A percentile compares a stretch with the other conserved stretches of the same genome.
phyloP scores from a whole-genome alignment of 1,140 invertebrate species.

The Drosophila biarmipes region DNA sequence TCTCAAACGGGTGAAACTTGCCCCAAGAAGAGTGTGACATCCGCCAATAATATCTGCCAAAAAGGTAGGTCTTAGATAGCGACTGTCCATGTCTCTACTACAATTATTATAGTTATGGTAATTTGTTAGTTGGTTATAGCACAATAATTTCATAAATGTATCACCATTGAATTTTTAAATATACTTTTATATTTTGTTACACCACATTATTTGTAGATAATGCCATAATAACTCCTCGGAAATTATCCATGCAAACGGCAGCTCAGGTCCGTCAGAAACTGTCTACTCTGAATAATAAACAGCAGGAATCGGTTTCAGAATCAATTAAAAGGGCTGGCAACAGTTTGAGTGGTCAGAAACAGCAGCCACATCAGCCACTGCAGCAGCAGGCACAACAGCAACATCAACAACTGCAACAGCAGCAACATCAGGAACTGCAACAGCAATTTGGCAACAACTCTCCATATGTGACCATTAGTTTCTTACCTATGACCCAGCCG shows the following conservation, averaged over 20 bases:
- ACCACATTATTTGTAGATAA: neutral
- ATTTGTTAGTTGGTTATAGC: neutral
- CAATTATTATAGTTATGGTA: too few relatives aligned
- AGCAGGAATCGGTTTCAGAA: neutral
- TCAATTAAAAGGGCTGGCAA: neutral
- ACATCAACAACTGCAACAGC: neutral
- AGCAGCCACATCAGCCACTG: neutral
- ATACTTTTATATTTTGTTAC: neutral
- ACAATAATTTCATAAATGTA: too few relatives aligned
- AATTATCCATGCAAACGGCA: neutral
- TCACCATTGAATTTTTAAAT: too few relatives aligned
- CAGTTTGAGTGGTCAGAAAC: neutral
- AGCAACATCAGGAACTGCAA: neutral
- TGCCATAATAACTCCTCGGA: neutral
- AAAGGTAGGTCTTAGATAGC: neutral
- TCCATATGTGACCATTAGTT: constrained; percentile 45
- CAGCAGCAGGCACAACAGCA: neutral
- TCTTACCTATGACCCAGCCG: constrained; percentile 17
- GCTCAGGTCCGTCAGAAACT: neutral
- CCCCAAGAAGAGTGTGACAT: neutral
- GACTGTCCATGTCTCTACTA: neutral
- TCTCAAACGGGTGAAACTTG: neutral
- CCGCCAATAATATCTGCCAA: neutral
- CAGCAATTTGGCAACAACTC: neutral
- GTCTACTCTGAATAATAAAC: neutral